Evolutionary conservation across 2,888 invertebrate genomes (phyloP), one percentile per base, ranked within the genome.

Genomic region (Alcis repandata): DNA sequence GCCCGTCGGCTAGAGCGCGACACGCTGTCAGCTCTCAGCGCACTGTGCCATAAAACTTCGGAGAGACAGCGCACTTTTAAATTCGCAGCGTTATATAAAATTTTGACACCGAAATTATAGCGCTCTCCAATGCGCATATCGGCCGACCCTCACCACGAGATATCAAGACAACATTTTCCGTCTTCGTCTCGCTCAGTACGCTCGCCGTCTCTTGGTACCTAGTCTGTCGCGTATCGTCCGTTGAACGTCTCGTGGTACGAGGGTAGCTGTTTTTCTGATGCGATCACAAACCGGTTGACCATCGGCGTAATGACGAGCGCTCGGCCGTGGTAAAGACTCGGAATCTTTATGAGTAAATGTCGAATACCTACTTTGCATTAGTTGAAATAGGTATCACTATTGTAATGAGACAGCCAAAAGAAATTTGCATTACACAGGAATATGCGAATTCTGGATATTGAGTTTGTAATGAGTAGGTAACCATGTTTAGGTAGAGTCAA

Each of bases 201-300:
- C 19, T 17, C 8, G 2, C 41, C 22, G 48, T 32, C 9, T 45
- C 32, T 48, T n/a, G 15, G 36, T 51, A 32, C 57, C 59, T 63
- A 20, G 10, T 45, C 22, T 22, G 62, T 51, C 52, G 32, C 15
- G 54, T 58, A 68, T 62, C 63, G 48, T 13, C 57, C 32, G 15
- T 46, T 38, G 57, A 63, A 46, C 40, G 71, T 79, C 15, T 76
- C 86, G 71, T 88, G 87, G 91, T 91, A 86, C 73, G 53, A 80
- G 75, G 85, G 86, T 84, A 87, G 91, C 85, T 89, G 91, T 92
- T 91, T 91, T 91, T 92, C 89, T 92, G 92, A 88, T 90, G 90
- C 80, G 87, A 90, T 91, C 92, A 87, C 82, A 90, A 91, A 92
- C 92, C 92, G 92, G 92, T 92, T 88, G 90, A 83, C 91, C 90